A percentile compares a stretch with the other conserved stretches of the same genome.
Conservation (phyloP, 1,140 invertebrate species). For the Penaeus vannamei region DNA sequence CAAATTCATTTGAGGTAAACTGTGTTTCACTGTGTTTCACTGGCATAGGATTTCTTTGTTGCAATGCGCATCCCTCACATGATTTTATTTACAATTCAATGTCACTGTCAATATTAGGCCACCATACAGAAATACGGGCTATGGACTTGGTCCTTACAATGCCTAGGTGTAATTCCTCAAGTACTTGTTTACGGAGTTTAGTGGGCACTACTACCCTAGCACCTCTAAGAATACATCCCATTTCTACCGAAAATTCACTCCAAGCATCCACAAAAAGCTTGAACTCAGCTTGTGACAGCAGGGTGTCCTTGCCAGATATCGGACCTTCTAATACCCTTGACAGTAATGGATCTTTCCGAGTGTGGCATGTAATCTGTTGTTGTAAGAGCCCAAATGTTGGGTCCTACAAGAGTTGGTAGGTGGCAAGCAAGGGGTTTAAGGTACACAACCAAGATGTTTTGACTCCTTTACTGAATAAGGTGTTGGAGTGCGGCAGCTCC, state of each 20-base stretch:
- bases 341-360: neutral
- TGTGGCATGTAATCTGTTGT: neutral
- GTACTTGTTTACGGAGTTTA: neutral
- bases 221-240: neutral
- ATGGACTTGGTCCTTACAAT: neutral
- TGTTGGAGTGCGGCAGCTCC: too few species aligned
- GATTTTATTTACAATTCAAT: neutral
- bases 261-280: too few species aligned
- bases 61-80: too few species aligned
- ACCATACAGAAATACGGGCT: slow-evolving; percentile 35
- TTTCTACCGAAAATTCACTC: too few species aligned
- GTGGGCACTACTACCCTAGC: slow-evolving; percentile 18
- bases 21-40: too few species aligned
- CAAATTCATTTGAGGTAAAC: too few species aligned
- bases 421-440: too few species aligned
- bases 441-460: too few species aligned
- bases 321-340: neutral
- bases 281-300: too few species aligned
- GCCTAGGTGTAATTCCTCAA: slow-evolving; percentile 26
- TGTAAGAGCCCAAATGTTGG: too few species aligned
- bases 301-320: neutral
- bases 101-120: slow-evolving; percentile 29
- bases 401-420: too few species aligned
- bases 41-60: neutral
- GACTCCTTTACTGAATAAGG: too few species aligned